Evolutionary conservation across 2,888 invertebrate species (phyloP).

Genomic region (Chrysina gloriosa): DNA sequence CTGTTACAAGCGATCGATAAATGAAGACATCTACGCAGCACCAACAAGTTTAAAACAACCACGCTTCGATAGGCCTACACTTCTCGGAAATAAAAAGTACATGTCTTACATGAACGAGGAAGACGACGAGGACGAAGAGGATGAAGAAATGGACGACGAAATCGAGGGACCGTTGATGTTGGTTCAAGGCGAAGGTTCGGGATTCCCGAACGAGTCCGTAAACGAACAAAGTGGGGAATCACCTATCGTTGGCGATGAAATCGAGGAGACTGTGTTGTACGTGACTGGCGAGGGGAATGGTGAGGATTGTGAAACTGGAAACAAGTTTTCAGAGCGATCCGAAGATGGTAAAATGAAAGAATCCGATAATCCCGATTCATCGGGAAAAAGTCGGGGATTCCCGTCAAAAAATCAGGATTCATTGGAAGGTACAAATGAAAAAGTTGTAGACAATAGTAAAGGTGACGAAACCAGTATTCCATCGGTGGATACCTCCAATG

Average conservation of each 20-base stretch:
- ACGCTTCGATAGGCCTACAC: slow-evolving; percentile 47
- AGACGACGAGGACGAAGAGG: slow-evolving; percentile 64
- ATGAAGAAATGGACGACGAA: slow-evolving; percentile 70
- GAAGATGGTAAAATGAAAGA: slow-evolving; percentile 3
- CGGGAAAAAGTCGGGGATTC: slow-evolving; percentile 36
- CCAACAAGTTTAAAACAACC: slow-evolving; percentile 50
- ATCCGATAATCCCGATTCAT: slow-evolving; percentile 7
- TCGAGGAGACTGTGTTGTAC: slow-evolving; percentile 78
- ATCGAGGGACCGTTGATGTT: slow-evolving; percentile 81
- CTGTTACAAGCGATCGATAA: slow-evolving; percentile 49
- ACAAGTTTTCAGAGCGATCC: slow-evolving; percentile 62
- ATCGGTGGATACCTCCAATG: not conserved
- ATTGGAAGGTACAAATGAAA: slow-evolving; percentile 13
- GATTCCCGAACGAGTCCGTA: slow-evolving; percentile 68
- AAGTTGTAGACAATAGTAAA: slow-evolving; percentile 18
- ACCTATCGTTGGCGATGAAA: slow-evolving; percentile 72
- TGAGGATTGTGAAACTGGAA: slow-evolving; percentile 79
- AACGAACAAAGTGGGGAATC: slow-evolving; percentile 44
- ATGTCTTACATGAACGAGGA: slow-evolving; percentile 40
- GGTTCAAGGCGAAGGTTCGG: slow-evolving; percentile 70
- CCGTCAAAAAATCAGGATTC: slow-evolving; percentile 20
- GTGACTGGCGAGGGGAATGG: slow-evolving; percentile 81
- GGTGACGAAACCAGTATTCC: not conserved
- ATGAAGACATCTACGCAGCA: slow-evolving; percentile 50
- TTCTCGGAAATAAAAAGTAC: slow-evolving; percentile 50